These are phyloP conservation scores for Oncorhynchus keta DNA, from an alignment of 2,113 vertebrate species.

Conservation along the genomic window DNA sequence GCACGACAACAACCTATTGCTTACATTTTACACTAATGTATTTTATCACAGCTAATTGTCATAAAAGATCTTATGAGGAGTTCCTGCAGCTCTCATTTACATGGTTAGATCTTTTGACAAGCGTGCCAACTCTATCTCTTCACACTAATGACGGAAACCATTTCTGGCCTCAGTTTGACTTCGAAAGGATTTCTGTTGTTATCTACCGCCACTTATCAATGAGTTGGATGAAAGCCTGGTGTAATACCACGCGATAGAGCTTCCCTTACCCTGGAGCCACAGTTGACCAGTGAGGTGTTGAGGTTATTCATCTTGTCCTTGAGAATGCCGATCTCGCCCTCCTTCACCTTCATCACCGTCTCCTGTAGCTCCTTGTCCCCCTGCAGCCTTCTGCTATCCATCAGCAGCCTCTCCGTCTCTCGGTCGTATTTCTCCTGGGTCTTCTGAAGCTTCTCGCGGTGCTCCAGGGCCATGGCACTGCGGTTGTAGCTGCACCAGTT, in stretches of 20 bases:
- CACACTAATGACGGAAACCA: not conserved
- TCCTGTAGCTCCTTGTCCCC: conserved; percentile 22
- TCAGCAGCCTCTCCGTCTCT: conserved; percentile 59
- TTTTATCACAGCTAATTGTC: too few species aligned
- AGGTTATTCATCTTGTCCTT: conserved; percentile 44
- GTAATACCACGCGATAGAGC: not conserved
- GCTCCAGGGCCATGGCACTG: conserved; percentile 31
- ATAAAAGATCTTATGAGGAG: too few species aligned
- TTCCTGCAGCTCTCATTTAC: too few species aligned
- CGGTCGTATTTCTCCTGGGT: conserved; percentile 55
- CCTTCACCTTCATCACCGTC: conserved; percentile 17
- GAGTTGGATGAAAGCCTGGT: too few species aligned
- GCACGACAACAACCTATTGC: too few species aligned
- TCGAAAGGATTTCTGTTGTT: too few species aligned
- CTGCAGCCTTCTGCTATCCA: conserved; percentile 48
- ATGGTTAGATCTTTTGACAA: too few species aligned
- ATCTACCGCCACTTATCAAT: too few species aligned
- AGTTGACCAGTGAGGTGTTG: conserved; percentile 49
- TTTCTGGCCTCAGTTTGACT: too few species aligned
- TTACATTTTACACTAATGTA: too few species aligned
- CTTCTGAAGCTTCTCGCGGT: conserved; percentile 47
- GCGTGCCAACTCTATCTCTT: too few species aligned
- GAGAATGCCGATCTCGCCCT: conserved; percentile 40
- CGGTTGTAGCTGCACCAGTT: conserved; percentile 61
- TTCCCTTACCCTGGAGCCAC: conserved; percentile 51